These are phyloP conservation scores for Diplodus puntazzo DNA, from an alignment of 2,797 vertebrate species.

Conservation along the genomic window DNA sequence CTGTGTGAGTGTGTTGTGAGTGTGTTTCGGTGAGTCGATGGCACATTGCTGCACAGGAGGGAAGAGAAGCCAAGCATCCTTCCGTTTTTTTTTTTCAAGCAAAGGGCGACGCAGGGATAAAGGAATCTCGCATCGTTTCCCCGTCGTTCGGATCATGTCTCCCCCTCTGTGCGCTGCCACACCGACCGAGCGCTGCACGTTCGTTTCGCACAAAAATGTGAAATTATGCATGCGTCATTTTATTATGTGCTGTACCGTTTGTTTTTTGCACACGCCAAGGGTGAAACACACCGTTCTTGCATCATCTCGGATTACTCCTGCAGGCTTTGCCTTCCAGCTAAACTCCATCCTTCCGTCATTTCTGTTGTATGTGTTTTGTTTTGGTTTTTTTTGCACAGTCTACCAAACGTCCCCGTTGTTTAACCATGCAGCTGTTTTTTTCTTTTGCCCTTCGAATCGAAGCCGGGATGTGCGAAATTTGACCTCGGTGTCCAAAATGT, in stretches of 20 bases:
- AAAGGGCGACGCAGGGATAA: slow-evolving; percentile 63
- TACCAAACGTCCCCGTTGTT: slow-evolving; percentile 30
- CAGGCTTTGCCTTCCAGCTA: slow-evolving; percentile 16
- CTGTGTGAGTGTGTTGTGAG: slow-evolving; percentile 1
- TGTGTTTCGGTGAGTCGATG: slow-evolving; percentile 36
- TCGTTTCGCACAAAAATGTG: not conserved
- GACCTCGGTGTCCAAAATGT: slow-evolving; percentile 40
- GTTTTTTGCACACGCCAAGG: slow-evolving; percentile 51
- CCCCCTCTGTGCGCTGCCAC: slow-evolving; percentile 17
- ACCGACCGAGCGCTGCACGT: slow-evolving; percentile 27
- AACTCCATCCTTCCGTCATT: not conserved
- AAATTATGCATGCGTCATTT: slow-evolving; percentile 73
- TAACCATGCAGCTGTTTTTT: slow-evolving; percentile 18
- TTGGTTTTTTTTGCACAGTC: slow-evolving; percentile 26
- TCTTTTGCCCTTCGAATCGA: not conserved
- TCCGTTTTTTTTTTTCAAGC: slow-evolving; percentile 9
- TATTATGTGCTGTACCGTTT: slow-evolving; percentile 29
- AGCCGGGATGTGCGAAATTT: slow-evolving; percentile 24
- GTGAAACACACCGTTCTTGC: slow-evolving; percentile 57
- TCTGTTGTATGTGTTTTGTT: not conserved
- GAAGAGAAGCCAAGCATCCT: slow-evolving; percentile 67
- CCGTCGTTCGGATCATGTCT: slow-evolving; percentile 32
- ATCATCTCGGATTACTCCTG: slow-evolving; percentile 57
- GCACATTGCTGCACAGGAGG: slow-evolving; percentile 54
- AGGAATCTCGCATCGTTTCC: slow-evolving; percentile 58